Percentiles rank a stretch among this genome's conserved stretches.
Conservation (phyloP, 2,113 vertebrate species). For the Sula dactylatra region DNA sequence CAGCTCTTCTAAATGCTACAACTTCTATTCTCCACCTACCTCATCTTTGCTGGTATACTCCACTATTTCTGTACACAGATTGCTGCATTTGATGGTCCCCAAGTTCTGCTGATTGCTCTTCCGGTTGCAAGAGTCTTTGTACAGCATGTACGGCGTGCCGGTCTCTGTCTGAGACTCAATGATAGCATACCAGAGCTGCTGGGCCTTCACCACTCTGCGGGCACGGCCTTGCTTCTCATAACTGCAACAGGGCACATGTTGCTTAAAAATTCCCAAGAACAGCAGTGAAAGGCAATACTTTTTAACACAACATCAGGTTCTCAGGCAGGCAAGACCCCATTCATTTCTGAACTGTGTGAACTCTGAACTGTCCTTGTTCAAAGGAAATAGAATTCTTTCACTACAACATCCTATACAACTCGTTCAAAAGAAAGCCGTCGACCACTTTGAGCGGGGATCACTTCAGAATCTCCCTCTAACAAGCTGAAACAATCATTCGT, state of each 20-base stretch:
- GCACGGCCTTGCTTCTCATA: conserved; percentile 87
- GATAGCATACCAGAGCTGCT: conserved; percentile 94
- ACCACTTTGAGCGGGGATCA: rapidly evolving
- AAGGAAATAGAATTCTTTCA: not conserved
- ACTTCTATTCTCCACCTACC: conserved; percentile 53
- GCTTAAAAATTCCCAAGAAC: not conserved
- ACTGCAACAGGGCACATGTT: conserved; percentile 28
- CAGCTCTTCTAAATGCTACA: rapidly evolving
- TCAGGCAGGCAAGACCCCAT: not conserved
- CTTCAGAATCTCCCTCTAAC: not conserved
- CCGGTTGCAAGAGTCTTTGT: conserved; percentile 95
- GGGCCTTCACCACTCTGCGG: conserved; percentile 90
- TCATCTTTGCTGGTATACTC: conserved; percentile 94
- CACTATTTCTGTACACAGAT: conserved; percentile 93
- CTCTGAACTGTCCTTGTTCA: not conserved
- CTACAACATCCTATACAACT: not conserved
- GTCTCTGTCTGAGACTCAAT: conserved; percentile 98
- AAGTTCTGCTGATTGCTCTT: conserved; percentile 98
- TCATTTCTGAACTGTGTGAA: no score
- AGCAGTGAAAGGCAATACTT: not conserved
- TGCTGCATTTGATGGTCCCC: conserved; percentile 96
- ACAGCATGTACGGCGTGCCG: conserved; percentile 95
- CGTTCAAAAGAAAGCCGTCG: rapidly evolving
- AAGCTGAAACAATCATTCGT: not conserved
- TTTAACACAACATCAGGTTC: not conserved